phyloP scores from a whole-genome alignment of 2,797 vertebrate species.

The Trachurus trachurus region DNA sequence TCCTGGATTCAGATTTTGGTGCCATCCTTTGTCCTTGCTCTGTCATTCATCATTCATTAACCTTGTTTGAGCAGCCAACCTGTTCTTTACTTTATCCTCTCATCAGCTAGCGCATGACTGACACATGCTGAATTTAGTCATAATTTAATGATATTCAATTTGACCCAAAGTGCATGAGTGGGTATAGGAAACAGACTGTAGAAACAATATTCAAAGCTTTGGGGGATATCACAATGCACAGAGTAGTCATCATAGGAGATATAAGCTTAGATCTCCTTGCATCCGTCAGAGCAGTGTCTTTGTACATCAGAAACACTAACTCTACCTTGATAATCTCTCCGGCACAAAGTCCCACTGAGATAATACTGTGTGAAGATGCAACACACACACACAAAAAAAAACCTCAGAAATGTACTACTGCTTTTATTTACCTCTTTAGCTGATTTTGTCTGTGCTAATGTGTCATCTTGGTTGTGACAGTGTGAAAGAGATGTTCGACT shows the following conservation, averaged over 20 bases:
- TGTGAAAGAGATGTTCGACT: not conserved
- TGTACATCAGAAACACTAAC: conserved; percentile 16
- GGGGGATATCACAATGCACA: conserved; percentile 2
- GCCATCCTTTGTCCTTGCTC: conserved; percentile 18
- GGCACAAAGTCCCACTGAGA: not conserved
- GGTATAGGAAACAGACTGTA: too few relatives aligned
- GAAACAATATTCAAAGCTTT: not conserved
- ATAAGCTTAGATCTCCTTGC: conserved; percentile 10
- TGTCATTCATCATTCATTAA: conserved; percentile 49
- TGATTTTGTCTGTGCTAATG: not conserved
- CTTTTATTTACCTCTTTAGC: not conserved
- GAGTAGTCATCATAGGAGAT: not conserved
- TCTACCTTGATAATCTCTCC: conserved; percentile 5
- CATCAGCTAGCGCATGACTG: conserved; percentile 45
- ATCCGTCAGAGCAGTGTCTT: conserved; percentile 20
- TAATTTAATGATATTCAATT: conserved; percentile 12
- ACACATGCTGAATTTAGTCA: conserved; percentile 35
- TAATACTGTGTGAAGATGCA: too few relatives aligned
- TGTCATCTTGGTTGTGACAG: not conserved
- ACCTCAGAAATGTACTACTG: too few relatives aligned
- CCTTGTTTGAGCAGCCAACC: conserved; percentile 51
- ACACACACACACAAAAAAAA: too few relatives aligned
- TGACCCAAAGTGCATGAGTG: not conserved
- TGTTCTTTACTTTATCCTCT: conserved; percentile 31
- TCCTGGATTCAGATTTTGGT: conserved; percentile 15